A percentile compares a stretch with the other conserved stretches of the same genome.
Evolutionary conservation across 23 tunicate species (phyloP).

Genomic region (Botrylloides violaceus): DNA sequence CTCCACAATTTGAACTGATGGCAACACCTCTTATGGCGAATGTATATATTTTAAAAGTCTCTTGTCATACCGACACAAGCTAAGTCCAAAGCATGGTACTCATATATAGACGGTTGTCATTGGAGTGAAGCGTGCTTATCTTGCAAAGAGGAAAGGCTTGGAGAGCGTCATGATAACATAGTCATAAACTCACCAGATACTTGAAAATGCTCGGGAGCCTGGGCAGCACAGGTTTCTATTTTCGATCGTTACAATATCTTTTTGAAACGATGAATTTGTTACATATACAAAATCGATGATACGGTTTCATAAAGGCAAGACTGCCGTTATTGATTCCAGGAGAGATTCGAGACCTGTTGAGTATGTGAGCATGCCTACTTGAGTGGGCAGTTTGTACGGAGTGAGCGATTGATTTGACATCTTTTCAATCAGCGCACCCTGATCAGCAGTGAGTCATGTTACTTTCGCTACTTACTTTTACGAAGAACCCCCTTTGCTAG

Average conservation of each 20-base stretch:
- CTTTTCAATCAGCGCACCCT: not conserved
- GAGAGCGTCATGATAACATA: not conserved
- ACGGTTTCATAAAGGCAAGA: not conserved
- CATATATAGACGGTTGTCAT: not conserved
- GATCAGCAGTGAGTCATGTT: too few species aligned
- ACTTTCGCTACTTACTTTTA: too few species aligned
- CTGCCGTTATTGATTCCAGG: not conserved
- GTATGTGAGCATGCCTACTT: not conserved
- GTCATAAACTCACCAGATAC: not conserved
- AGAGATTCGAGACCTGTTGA: not conserved
- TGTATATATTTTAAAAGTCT: not conserved
- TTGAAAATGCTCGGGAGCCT: not conserved
- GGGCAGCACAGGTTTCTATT: not conserved
- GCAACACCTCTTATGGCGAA: not conserved
- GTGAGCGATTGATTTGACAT: not conserved
- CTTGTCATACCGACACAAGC: not conserved
- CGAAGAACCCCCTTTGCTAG: too few species aligned
- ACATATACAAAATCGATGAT: not conserved
- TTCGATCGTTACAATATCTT: not conserved
- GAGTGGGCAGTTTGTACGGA: not conserved
- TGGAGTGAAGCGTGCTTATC: not conserved
- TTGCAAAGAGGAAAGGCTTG: not conserved
- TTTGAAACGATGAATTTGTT: not conserved
- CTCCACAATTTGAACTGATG: not conserved
- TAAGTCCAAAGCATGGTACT: not conserved